These are phyloP conservation scores for Omphaloscelis lunosa DNA, from an alignment of 2,888 invertebrate genomes.

Conservation along the genomic window DNA sequence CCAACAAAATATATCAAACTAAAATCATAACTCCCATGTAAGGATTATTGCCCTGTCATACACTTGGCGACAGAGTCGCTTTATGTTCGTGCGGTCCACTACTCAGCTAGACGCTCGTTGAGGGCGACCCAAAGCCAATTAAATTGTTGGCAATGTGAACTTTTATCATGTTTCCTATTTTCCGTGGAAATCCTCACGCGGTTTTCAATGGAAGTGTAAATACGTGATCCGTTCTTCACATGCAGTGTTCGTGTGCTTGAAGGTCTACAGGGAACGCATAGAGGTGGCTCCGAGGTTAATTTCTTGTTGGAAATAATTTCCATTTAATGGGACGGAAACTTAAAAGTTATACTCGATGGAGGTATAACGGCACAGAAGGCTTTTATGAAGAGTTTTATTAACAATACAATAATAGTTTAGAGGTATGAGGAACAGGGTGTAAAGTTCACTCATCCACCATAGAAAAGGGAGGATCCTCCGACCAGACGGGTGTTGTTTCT, in stretches of 20 bases:
- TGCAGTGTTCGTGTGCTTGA: neutral
- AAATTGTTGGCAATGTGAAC: slow-evolving; percentile 25
- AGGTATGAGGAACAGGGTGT: too few species aligned
- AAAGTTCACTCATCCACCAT: too few species aligned
- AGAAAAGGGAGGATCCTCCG: too few species aligned
- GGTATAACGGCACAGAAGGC: neutral
- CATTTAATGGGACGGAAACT: neutral
- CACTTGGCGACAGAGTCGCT: slow-evolving; percentile 2
- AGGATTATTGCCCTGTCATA: slow-evolving; percentile 1
- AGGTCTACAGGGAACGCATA: slow-evolving; percentile 2
- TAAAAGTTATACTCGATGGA: neutral
- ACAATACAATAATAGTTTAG: neutral
- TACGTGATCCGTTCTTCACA: slow-evolving; percentile 1
- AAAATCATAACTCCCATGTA: neutral
- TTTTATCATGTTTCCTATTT: slow-evolving; percentile 26
- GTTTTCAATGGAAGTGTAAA: neutral
- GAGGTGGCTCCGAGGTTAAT: slow-evolving; percentile 22
- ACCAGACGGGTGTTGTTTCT: too few species aligned
- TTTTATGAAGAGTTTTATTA: neutral
- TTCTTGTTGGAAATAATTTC: slow-evolving; percentile 32
- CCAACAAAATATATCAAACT: neutral
- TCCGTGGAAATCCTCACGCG: slow-evolving; percentile 1
- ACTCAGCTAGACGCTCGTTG: slow-evolving; percentile 17
- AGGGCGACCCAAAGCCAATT: slow-evolving; percentile 36
- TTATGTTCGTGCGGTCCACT: slow-evolving; percentile 26